Evolutionary conservation across 2,113 vertebrate species (phyloP).

Genomic region (Alectura lathami): DNA sequence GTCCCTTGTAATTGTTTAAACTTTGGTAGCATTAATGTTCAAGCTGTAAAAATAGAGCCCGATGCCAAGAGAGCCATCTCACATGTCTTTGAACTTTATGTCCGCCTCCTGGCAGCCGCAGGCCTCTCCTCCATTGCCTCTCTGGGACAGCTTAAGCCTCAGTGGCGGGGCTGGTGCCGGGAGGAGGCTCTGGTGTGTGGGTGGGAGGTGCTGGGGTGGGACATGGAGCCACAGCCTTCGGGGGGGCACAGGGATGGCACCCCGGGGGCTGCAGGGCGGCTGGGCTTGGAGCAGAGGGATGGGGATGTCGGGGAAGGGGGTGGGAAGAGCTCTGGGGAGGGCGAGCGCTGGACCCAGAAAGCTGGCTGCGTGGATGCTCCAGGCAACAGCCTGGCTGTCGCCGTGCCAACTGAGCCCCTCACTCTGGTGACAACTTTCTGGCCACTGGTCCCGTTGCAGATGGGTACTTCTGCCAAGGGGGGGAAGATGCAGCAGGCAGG

Average conservation of each 20-base stretch:
- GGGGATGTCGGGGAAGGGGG: background rate
- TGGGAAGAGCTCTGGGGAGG: background rate
- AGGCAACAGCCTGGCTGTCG: background rate
- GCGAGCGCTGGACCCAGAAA: too few relatives aligned
- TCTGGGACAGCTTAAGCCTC: background rate
- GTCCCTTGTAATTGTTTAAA: slow-evolving; percentile 5
- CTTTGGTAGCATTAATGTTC: slow-evolving; percentile 43
- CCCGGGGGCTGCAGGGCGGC: background rate
- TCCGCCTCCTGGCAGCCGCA: background rate
- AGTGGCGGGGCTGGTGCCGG: background rate
- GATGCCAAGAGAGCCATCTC: slow-evolving; percentile 29
- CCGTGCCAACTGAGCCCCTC: background rate
- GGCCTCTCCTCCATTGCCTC: background rate
- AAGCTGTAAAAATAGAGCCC: slow-evolving; percentile 62
- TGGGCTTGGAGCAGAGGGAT: background rate
- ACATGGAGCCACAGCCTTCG: accelerated
- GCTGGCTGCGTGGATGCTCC: background rate
- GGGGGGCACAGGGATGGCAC: background rate
- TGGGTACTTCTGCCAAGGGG: background rate
- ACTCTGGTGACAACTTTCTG: background rate
- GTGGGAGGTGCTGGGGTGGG: background rate
- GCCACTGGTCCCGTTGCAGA: background rate
- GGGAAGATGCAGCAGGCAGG: accelerated
- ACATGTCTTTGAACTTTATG: background rate
- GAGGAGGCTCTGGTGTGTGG: accelerated